These are phyloP conservation scores for Tholera decimalis DNA, from an alignment of 2,888 invertebrate species.

Conservation along the genomic window DNA sequence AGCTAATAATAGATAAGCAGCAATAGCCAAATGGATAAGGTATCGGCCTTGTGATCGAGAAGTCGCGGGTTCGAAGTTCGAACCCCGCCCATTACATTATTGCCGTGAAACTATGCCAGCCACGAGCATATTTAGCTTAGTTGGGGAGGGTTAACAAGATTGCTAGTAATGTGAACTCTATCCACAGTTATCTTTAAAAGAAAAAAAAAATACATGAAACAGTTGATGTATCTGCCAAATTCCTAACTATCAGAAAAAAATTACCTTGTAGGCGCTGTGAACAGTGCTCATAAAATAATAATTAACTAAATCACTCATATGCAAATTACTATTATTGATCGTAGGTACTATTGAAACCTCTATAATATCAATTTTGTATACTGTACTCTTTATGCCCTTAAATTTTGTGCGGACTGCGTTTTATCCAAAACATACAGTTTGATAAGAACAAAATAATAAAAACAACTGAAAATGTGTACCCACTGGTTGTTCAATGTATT, in stretches of 20 bases:
- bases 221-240: conserved; percentile 17
- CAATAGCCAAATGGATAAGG: no score
- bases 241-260: conserved; percentile 12
- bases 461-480: neutral
- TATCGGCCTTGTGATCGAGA: no score
- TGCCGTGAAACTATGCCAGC: no score
- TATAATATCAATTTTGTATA: conserved; percentile 1
- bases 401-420: conserved; percentile 4
- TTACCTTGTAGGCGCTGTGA: conserved; percentile 25
- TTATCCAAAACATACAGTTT: conserved; percentile 9
- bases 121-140: no score
- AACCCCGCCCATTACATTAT: no score
- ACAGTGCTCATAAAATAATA: conserved; percentile 32
- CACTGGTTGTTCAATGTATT: neutral
- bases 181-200: no score
- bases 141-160: no score
- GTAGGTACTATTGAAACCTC: conserved; percentile 2
- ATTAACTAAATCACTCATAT: conserved; percentile 37
- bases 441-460: conserved; percentile 8
- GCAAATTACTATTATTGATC: conserved; percentile 30
- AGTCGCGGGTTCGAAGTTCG: no score
- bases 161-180: no score
- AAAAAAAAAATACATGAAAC: no score
- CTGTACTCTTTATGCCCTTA: no score
- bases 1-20: no score